Evolutionary conservation across 2,113 vertebrate species (phyloP).

Genomic region (Peromyscus maniculatus): DNA sequence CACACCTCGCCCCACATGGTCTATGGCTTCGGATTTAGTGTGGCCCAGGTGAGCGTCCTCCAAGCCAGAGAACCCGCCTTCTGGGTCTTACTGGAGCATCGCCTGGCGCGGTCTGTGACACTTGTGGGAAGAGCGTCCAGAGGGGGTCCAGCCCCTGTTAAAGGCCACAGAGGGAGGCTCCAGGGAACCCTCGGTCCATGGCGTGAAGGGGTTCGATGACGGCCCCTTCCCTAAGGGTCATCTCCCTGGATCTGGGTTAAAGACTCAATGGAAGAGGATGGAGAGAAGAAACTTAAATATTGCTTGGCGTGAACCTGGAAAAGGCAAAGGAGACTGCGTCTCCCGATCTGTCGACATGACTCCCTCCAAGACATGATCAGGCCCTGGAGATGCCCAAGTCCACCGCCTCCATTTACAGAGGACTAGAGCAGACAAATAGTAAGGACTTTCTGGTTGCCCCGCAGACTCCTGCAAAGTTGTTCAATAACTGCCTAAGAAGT

Average conservation of each 20-base stretch:
- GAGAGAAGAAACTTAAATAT: not conserved
- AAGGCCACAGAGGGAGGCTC: not conserved
- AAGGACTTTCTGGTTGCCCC: conserved; percentile 5
- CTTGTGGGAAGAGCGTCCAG: not conserved
- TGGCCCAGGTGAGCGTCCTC: conserved; percentile 69
- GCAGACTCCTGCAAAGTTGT: not conserved
- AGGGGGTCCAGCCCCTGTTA: not conserved
- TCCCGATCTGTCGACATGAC: not conserved
- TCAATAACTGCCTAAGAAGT: conserved; percentile 26
- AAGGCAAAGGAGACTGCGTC: not conserved
- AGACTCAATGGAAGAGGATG: not conserved
- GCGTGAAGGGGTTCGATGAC: not conserved
- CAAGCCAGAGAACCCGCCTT: not conserved
- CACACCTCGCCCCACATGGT: conserved; percentile 84
- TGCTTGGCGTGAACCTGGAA: conserved; percentile 1
- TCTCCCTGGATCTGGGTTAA: not conserved
- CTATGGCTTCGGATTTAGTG: conserved; percentile 84
- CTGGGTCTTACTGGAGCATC: not conserved
- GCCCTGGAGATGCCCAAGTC: not conserved
- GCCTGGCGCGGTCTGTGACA: not conserved
- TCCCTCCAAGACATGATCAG: not conserved
- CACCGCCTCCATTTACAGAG: not conserved
- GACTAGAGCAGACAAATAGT: not conserved
- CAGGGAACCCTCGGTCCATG: not conserved
- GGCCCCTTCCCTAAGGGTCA: not conserved